Conservation (phyloP, 2,113 vertebrate genomes). For the Lepidothrix coronata region DNA sequence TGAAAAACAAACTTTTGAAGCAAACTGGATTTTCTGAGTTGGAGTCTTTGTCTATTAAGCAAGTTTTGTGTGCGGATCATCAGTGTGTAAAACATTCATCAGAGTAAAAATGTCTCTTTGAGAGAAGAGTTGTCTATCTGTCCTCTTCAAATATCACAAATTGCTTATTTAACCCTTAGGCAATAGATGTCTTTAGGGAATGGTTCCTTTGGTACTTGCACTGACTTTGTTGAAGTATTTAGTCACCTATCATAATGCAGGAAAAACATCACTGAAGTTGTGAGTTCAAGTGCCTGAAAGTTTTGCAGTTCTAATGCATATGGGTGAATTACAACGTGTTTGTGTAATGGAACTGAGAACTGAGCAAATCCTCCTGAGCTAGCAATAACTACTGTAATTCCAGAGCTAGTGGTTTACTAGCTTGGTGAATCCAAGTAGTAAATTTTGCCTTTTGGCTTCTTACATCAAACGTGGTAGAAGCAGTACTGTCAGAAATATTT, state of each 20-base stretch:
- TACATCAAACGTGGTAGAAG: not conserved
- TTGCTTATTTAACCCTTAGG: not conserved
- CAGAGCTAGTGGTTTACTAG: not conserved
- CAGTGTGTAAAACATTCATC: not conserved
- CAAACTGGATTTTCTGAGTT: not conserved
- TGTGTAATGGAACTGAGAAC: not conserved
- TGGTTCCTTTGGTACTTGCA: not conserved
- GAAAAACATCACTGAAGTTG: not conserved
- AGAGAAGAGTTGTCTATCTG: not conserved
- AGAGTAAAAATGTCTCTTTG: not conserved
- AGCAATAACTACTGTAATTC: not conserved
- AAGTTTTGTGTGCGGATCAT: not conserved
- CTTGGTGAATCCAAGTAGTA: not conserved
- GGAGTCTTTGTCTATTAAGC: not conserved
- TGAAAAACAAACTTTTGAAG: not conserved
- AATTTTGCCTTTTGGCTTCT: not conserved
- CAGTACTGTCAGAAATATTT: not conserved
- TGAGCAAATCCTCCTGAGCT: not conserved
- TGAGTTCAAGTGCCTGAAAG: not conserved
- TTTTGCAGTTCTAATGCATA: not conserved
- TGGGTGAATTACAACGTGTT: not conserved
- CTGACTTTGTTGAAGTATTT: not conserved
- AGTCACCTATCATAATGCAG: not conserved
- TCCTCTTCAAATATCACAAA: not conserved
- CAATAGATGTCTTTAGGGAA: not conserved